Percentiles rank a stretch among this genome's conserved stretches.
Evolutionary conservation across 1,140 invertebrate genomes (phyloP).

Genomic region (Drosophila serrata): DNA sequence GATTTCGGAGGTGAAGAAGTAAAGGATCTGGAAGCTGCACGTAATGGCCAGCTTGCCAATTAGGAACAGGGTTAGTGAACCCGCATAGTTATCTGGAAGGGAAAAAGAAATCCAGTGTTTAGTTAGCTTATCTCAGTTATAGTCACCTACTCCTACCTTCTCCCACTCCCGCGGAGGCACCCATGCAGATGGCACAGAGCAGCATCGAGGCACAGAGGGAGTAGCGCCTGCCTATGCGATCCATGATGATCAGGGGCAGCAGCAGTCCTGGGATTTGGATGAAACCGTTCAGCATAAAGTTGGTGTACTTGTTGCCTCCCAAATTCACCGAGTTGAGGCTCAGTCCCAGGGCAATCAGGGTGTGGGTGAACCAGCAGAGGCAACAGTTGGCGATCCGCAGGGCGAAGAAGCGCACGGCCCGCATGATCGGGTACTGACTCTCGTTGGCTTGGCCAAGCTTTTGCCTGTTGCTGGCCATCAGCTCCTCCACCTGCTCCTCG

Average conservation of each 20-base stretch:
- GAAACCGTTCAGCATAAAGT: constrained; percentile 90
- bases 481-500: constrained; percentile 86
- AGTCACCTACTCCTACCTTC: constrained; percentile 33
- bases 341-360: constrained; percentile 92
- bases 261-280: constrained; percentile 91
- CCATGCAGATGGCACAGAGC: constrained; percentile 87
- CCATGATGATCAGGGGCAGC: constrained; percentile 88
- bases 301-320: constrained; percentile 90
- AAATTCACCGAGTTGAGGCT: constrained; percentile 92
- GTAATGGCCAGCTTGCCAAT: constrained; percentile 91
- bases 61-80: constrained; percentile 88
- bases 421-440: constrained; percentile 72
- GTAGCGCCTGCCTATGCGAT: constrained; percentile 88
- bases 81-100: constrained; percentile 67
- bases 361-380: constrained; percentile 90
- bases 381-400: constrained; percentile 88
- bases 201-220: constrained; percentile 88
- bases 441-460: constrained; percentile 70
- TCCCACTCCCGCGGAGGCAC: constrained; percentile 58
- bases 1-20: constrained; percentile 90
- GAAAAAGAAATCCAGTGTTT: constrained; percentile 2
- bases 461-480: constrained; percentile 56
- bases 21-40: constrained; percentile 89
- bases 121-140: too few species aligned
- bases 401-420: constrained; percentile 62